A percentile compares a stretch with the other conserved stretches of the same genome.
phyloP scores from a whole-genome alignment of 2,888 invertebrate species.

The Teinopalpus imperialis region DNA sequence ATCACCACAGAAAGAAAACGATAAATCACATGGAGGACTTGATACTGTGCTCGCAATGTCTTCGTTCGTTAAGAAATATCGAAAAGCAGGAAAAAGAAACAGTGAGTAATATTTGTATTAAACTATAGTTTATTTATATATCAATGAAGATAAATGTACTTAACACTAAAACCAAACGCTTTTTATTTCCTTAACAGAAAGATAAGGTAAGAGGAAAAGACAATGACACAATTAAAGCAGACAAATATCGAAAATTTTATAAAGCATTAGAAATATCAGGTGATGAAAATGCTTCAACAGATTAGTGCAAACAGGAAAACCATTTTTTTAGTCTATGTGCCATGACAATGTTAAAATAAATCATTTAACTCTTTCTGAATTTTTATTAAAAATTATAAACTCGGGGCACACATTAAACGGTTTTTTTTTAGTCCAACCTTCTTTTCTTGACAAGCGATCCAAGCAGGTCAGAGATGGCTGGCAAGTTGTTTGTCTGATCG shows the following conservation, averaged over 20 bases:
- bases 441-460: conserved; percentile 92
- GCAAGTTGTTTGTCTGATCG: conserved; percentile 88
- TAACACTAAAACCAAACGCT: background rate
- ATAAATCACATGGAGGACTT: conserved; percentile 73
- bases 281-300: conserved; percentile 69
- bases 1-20: conserved; percentile 72
- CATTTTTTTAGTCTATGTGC: conserved; percentile 4
- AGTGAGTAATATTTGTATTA: conserved; percentile 45
- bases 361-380: conserved; percentile 14
- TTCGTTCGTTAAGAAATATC: conserved; percentile 58
- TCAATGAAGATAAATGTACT: background rate
- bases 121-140: background rate
- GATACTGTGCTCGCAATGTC: conserved; percentile 67
- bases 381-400: conserved; percentile 17
- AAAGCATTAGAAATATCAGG: conserved; percentile 71
- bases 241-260: conserved; percentile 66
- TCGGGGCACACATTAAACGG: conserved; percentile 16
- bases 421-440: conserved; percentile 83
- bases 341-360: conserved; percentile 26
- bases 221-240: conserved; percentile 47
- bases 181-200: conserved; percentile 49
- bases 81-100: conserved; percentile 74
- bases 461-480: conserved; percentile 91
- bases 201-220: conserved; percentile 62
- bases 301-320: conserved; percentile 39